Conservation (phyloP, 2,113 vertebrate genomes). For the Mesoclemmys tuberculata region DNA sequence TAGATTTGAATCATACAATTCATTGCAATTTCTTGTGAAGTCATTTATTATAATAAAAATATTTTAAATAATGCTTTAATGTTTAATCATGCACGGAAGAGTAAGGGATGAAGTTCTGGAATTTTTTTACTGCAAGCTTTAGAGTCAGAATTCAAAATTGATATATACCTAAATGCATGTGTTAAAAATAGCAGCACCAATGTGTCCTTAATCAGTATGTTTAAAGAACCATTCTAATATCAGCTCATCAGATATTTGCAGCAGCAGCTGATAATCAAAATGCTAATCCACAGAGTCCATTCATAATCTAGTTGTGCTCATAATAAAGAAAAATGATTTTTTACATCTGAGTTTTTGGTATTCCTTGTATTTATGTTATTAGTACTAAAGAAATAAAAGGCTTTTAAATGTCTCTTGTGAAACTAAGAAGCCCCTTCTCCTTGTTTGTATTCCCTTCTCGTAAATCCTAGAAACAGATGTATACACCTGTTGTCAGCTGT, state of each 20-base stretch:
- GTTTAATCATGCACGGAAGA: not conserved
- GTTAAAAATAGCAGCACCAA: slow-evolving; percentile 70
- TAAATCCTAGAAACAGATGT: slow-evolving; percentile 78
- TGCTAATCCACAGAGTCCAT: slow-evolving; percentile 62
- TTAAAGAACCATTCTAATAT: slow-evolving; percentile 69
- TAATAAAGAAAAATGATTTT: slow-evolving; percentile 27
- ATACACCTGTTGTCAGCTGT: slow-evolving; percentile 76
- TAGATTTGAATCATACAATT: not conserved
- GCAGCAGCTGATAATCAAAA: slow-evolving; percentile 71
- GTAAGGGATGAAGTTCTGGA: not conserved
- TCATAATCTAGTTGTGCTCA: slow-evolving; percentile 48
- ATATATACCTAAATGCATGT: slow-evolving; percentile 50
- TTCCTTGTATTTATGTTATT: slow-evolving; percentile 37
- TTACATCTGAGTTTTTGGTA: not conserved
- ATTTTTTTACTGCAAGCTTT: slow-evolving; percentile 37
- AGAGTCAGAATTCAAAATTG: slow-evolving; percentile 28
- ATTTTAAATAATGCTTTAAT: not conserved
- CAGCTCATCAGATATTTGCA: slow-evolving; percentile 71
- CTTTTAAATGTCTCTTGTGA: slow-evolving; percentile 45
- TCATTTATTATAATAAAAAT: slow-evolving; percentile 12
- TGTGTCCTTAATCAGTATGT: slow-evolving; percentile 67
- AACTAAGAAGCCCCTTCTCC: not conserved
- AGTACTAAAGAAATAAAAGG: slow-evolving; percentile 28
- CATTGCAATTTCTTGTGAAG: not conserved
- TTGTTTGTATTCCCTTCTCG: slow-evolving; percentile 75